Percentiles rank a stretch among this genome's conserved stretches.
Evolutionary conservation across 2,797 vertebrate species (phyloP).

Genomic region (Platyrinchus mystaceus): DNA sequence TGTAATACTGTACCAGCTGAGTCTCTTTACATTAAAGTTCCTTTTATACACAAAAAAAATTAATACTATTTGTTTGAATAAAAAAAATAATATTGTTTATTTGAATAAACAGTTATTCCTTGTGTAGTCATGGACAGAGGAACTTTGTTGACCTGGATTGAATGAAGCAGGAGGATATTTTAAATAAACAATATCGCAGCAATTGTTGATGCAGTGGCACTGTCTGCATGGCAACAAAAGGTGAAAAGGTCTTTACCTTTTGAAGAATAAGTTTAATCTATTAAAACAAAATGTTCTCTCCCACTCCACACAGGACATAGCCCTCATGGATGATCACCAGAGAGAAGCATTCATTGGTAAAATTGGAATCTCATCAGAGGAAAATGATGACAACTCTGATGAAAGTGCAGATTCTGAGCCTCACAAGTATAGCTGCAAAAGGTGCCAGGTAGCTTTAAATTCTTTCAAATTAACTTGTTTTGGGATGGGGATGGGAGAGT

Average conservation of each 20-base stretch:
- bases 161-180: background rate
- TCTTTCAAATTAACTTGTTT: conserved; percentile 38
- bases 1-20: background rate
- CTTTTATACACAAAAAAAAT: background rate
- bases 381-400: conserved; percentile 89
- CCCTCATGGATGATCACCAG: conserved; percentile 96
- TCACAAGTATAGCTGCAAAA: conserved; percentile 98
- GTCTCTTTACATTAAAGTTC: background rate
- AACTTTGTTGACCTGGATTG: background rate
- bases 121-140: background rate
- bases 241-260: background rate
- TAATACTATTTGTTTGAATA: background rate
- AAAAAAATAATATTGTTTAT: background rate
- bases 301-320: conserved; percentile 85
- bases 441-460: conserved; percentile 89
- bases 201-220: background rate
- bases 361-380: conserved; percentile 94
- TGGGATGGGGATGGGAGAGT: background rate
- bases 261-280: background rate
- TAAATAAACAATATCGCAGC: background rate
- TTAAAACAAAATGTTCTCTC: background rate
- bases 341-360: conserved; percentile 94
- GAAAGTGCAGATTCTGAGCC: conserved; percentile 88
- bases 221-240: background rate
- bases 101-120: background rate